Evolutionary conservation across 2,888 invertebrate genomes (phyloP).

Genomic region (Dermolepida albohirtum): DNA sequence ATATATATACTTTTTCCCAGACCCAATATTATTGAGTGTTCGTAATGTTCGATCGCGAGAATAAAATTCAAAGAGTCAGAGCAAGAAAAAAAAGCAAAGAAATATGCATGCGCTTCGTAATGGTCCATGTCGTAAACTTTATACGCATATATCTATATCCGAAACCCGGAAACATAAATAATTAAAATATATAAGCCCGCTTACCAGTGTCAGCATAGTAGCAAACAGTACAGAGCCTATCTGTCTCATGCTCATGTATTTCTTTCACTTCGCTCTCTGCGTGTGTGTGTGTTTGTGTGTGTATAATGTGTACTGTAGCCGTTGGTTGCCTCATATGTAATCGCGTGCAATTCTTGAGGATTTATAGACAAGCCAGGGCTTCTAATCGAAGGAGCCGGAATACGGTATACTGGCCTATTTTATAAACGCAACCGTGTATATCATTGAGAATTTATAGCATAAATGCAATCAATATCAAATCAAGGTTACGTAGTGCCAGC

Average conservation of each 20-base stretch:
- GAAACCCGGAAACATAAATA: constrained; percentile 40
- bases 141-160: background rate
- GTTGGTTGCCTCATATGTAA: background rate
- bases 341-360: constrained; percentile 40
- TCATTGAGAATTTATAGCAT: constrained; percentile 43
- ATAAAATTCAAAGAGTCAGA: constrained; percentile 1
- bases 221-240: background rate
- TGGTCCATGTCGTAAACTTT: background rate
- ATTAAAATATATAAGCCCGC: constrained; percentile 33
- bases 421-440: constrained; percentile 40
- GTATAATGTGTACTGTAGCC: background rate
- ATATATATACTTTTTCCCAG: too few relatives aligned
- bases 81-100: constrained; percentile 18
- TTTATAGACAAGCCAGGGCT: constrained; percentile 39
- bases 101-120: background rate
- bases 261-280: constrained; percentile 11
- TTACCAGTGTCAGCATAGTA: too few relatives aligned
- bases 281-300: background rate
- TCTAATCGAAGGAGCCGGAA: constrained; percentile 41
- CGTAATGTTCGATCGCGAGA: background rate
- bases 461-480: constrained; percentile 43
- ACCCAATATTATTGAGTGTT: too few relatives aligned
- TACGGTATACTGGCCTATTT: constrained; percentile 45
- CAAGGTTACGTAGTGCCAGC: constrained; percentile 30
- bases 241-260: constrained; percentile 27